A percentile compares a stretch with the other conserved stretches of the same genome.
Conservation (phyloP, 2,797 vertebrate genomes). For the Anguilla megastoma region DNA sequence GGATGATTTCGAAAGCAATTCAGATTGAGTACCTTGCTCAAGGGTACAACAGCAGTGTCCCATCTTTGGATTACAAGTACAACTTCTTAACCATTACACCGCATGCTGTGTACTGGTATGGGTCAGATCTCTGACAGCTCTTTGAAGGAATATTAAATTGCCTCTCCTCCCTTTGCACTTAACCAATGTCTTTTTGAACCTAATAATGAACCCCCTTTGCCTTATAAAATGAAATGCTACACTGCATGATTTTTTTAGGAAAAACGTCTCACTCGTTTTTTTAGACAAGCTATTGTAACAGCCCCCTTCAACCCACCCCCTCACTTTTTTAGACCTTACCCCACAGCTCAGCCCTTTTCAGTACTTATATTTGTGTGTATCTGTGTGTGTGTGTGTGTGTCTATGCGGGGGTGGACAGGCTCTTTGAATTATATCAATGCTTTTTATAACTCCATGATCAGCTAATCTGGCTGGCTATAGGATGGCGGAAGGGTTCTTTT, state of each 20-base stretch:
- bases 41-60: neutral
- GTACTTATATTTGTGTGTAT: neutral
- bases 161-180: neutral
- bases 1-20: neutral
- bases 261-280: too few relatives aligned
- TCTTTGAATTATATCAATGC: slow-evolving; percentile 16
- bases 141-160: neutral
- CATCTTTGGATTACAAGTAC: neutral
- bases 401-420: neutral
- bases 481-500: slow-evolving; percentile 59
- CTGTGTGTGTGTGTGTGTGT: neutral
- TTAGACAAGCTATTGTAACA: too few relatives aligned
- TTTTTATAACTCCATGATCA: slow-evolving; percentile 43
- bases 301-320: neutral
- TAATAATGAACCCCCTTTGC: neutral
- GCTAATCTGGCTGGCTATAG: slow-evolving; percentile 49
- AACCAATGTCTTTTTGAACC: neutral
- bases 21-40: neutral
- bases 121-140: neutral
- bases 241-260: neutral
- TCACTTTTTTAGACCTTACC: too few relatives aligned
- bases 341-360: too few relatives aligned
- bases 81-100: neutral
- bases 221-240: neutral
- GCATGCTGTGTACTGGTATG: neutral